phyloP scores from a whole-genome alignment of 2,113 vertebrate species.

The Cettia cetti region DNA sequence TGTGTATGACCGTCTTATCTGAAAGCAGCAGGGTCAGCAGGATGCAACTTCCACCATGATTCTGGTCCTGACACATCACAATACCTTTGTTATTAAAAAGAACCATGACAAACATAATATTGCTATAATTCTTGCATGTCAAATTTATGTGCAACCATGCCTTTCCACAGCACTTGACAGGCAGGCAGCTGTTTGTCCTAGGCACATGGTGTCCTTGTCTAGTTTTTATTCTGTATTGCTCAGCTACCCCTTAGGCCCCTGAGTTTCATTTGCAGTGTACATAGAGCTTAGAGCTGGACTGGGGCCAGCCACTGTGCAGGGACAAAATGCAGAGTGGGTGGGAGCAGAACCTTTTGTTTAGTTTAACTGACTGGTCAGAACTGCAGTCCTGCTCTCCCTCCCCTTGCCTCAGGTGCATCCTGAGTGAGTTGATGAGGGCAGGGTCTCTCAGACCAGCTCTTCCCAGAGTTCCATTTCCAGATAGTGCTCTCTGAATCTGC shows the following conservation, averaged over 20 bases:
- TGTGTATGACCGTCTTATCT: neutral
- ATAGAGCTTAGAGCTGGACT: neutral
- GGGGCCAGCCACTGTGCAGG: neutral
- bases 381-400: neutral
- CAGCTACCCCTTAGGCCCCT: neutral
- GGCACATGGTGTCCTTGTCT: neutral
- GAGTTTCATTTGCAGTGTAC: neutral
- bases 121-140: neutral
- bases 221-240: neutral
- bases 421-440: neutral
- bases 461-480: neutral
- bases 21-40: neutral
- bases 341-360: neutral
- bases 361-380: neutral
- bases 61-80: neutral
- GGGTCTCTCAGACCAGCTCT: neutral
- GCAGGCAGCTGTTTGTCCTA: neutral
- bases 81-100: neutral
- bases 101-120: neutral
- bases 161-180: neutral
- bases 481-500: neutral
- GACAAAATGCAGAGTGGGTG: neutral
- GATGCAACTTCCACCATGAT: neutral
- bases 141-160: neutral
- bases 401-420: neutral